Base-by-base conservation (phyloP, 2,888 invertebrate genomes). In the Meta bourneti region DNA sequence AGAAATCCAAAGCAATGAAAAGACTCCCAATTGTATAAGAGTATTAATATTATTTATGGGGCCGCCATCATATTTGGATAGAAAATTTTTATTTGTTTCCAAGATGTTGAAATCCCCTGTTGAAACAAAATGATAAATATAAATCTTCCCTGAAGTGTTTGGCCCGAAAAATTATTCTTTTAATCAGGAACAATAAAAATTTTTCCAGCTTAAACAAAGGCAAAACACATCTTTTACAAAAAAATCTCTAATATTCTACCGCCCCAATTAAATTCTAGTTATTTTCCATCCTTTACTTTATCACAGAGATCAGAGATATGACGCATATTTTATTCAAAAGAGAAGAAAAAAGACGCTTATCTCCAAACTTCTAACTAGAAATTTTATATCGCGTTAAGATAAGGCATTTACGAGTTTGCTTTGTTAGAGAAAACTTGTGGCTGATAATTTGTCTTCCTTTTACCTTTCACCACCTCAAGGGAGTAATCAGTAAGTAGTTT, bases 251-350 rank as follows among this genome's bases (percentile, higher is more conserved):
- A 84, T 74, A 72, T 54, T 52, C 51, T n/a, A 79, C 13, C 72
- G 61, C 71, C 77, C 70, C 71, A 87, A 87, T 80, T 87, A 87
- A 87, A 87, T 71, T 80, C 71, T 71, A 80, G 71, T 87, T 87
- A 87, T 54, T 87, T 79, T 80, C 48, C 69, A 7, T 54, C 52
- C 48, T 48, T 78, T 80, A 72, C 20, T 87, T 80, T 72, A 80
- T 86, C 54, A 78, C 75, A 19, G 70, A 78, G 70, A 86, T 78
- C 78, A 34, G 19, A 69, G 74, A 71, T 71, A 20, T 19, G 9
- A 11, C 16, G 48, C n/a, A 61, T 80, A n/a, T n/a, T n/a, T n/a
- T 13, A 49, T 82, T 82, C 34, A 79, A 34, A 61, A 52, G 16
- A 51, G 16, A 13, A 69, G 20, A 83, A 83, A 83, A 74, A 54